Base-by-base conservation (phyloP, 2,888 invertebrate genomes). In the Lissonota sp. region DNA sequence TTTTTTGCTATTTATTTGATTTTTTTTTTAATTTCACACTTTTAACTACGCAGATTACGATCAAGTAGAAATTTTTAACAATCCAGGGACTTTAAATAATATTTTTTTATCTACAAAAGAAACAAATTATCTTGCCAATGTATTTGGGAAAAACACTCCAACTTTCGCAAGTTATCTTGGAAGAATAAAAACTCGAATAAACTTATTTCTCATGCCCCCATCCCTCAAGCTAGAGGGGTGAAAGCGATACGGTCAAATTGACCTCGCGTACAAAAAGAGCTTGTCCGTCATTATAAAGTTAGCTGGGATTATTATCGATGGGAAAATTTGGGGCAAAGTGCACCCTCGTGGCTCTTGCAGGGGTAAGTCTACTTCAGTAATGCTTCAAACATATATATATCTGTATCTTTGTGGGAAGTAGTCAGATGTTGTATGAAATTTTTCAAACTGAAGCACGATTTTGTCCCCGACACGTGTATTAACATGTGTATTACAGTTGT, bases 221-320 rank as follows among this genome's bases (percentile, higher is more conserved):
- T 26, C 26, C 26, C 26, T 26, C 3, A 26, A n/a, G n/a, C n/a
- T n/a, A n/a, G n/a, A n/a, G n/a, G n/a, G n/a, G n/a, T 26, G 55
- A 44, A 46, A 73, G 63, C 73, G 73, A 73, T 63, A 64, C 46
- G 55, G 63, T 16, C 40, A 75, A 75, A 75, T 75, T 67, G 67
- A 67, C 66, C 75, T 60, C 53, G 6, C 0, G 37, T 51, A 53
- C 60, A 40, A 40, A 62, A 37, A 42, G 60, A 58, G 64, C 70
- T 81, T 73, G 69, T 46, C 70, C 37, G 66, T 87, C 76, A 85
- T 88, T 90, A 85, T 89, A 90, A 90, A 90, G 84, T 90, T 86
- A 84, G 79, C 60, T 51, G 53, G 63, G 8, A 26, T 26, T 26
- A 26, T 39, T 37, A 37, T 83, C 82, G 85, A 79, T 86, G 86